Evolutionary conservation across 2,113 vertebrate species (phyloP).

Genomic region (Abramis brama): DNA sequence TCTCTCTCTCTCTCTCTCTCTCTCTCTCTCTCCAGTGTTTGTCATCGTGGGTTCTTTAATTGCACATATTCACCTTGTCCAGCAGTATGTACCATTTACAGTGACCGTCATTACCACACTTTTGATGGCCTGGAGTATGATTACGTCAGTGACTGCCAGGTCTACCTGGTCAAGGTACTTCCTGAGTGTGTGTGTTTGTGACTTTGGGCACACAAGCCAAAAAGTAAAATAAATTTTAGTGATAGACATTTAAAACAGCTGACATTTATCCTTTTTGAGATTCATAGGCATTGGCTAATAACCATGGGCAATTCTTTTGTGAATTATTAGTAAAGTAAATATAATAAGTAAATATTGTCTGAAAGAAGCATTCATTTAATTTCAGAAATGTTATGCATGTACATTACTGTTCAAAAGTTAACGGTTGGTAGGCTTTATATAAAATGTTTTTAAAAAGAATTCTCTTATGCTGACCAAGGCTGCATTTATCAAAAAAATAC

Average conservation of each 20-base stretch:
- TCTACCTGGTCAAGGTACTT: constrained; percentile 87
- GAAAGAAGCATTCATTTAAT: too few species aligned
- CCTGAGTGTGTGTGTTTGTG: constrained; percentile 16
- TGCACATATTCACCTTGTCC: constrained; percentile 94
- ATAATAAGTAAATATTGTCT: too few species aligned
- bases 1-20: background rate
- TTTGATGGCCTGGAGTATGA: constrained; percentile 97
- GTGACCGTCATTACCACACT: constrained; percentile 94
- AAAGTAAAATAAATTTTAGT: background rate
- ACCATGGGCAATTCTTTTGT: too few species aligned
- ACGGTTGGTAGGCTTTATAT: too few species aligned
- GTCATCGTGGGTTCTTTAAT: constrained; percentile 91
- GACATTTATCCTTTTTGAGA: too few species aligned
- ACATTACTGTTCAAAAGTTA: too few species aligned
- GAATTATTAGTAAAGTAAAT: too few species aligned
- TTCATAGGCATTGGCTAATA: too few species aligned
- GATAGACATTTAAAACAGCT: background rate
- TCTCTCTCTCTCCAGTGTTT: constrained; percentile 77
- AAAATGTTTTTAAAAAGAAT: too few species aligned
- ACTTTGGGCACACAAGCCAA: background rate
- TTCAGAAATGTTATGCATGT: too few species aligned
- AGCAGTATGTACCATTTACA: constrained; percentile 92
- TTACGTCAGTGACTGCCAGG: constrained; percentile 94
- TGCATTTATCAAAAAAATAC: too few species aligned
- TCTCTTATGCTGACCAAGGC: too few species aligned